These are phyloP conservation scores for Turritopsis rubra DNA, from an alignment of 30 jellyfish, hydroid and myxozoan species.

Conservation along the genomic window DNA sequence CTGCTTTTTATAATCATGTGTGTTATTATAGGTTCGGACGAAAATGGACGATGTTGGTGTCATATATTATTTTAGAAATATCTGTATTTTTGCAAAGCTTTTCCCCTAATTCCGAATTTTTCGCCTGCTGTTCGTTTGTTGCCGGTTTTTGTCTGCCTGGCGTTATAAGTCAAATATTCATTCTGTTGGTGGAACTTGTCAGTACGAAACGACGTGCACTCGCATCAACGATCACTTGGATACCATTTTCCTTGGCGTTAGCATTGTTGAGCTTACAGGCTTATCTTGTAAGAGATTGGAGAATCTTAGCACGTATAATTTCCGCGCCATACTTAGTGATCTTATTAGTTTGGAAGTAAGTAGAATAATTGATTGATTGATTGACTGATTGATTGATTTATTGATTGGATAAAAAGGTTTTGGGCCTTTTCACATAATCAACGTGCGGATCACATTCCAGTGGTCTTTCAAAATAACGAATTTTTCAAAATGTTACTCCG, in stretches of 20 bases:
- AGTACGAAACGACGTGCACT: conserved; percentile 66
- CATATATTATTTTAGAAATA: conserved; percentile 36
- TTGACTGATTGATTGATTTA: too few relatives aligned
- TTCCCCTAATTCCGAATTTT: conserved; percentile 46
- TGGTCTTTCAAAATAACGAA: neutral
- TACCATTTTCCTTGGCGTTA: conserved; percentile 52
- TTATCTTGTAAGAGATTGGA: conserved; percentile 70
- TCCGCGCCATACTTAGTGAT: conserved; percentile 75
- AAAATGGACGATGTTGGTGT: conserved; percentile 53
- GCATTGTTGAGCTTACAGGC: conserved; percentile 59
- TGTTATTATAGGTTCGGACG: conserved; percentile 58
- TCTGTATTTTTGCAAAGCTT: conserved; percentile 51
- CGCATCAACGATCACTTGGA: conserved; percentile 59
- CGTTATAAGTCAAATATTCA: conserved; percentile 48
- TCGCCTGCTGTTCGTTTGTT: conserved; percentile 31
- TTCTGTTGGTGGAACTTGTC: conserved; percentile 64
- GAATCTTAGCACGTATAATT: conserved; percentile 47
- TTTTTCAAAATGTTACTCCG: too few relatives aligned
- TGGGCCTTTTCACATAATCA: too few relatives aligned
- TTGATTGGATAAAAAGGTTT: too few relatives aligned
- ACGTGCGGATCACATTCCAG: too few relatives aligned
- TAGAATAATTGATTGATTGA: neutral
- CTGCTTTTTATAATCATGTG: neutral
- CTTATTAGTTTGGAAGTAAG: conserved; percentile 68
- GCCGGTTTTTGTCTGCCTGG: conserved; percentile 74